Evolutionary conservation across 2,797 vertebrate genomes (phyloP).

Genomic region (Telmatherina bonti): DNA sequence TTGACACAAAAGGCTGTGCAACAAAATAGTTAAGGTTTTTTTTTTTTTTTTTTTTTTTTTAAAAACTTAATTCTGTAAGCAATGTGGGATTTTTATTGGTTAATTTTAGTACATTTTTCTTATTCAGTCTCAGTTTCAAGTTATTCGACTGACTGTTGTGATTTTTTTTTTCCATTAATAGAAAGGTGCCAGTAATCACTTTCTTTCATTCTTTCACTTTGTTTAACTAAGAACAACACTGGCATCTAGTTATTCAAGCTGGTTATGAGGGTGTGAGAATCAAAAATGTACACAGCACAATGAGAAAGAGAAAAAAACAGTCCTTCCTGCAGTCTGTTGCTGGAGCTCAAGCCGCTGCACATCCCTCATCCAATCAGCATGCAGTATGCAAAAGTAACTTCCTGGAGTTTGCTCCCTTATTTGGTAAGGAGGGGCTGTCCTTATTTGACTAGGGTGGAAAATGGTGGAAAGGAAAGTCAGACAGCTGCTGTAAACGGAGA

Average conservation of each 20-base stretch:
- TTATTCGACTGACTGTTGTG: too few species aligned
- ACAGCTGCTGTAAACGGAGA: conserved; percentile 56
- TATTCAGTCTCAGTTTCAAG: too few species aligned
- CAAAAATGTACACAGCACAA: conserved; percentile 24
- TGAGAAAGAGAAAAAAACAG: conserved; percentile 8
- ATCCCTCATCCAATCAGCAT: conserved; percentile 73
- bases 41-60: too few species aligned
- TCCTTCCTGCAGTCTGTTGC: conserved; percentile 8
- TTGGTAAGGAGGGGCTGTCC: conserved; percentile 64
- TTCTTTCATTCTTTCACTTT: neutral
- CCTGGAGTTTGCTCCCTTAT: conserved; percentile 68
- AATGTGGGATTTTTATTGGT: too few species aligned
- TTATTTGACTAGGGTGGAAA: conserved; percentile 59
- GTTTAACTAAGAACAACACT: neutral
- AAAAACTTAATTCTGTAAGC: too few species aligned
- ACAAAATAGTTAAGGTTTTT: too few species aligned
- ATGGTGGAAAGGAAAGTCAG: conserved; percentile 69
- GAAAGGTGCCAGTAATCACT: too few species aligned
- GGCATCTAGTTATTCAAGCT: conserved; percentile 18
- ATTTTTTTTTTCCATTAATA: too few species aligned
- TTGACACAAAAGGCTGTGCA: too few species aligned
- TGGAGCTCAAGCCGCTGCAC: conserved; percentile 4
- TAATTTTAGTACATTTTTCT: too few species aligned
- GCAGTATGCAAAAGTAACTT: conserved; percentile 66
- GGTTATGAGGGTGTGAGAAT: conserved; percentile 20